Conservation (phyloP, 2,113 vertebrate genomes). For the Cinclus mexicanus region DNA sequence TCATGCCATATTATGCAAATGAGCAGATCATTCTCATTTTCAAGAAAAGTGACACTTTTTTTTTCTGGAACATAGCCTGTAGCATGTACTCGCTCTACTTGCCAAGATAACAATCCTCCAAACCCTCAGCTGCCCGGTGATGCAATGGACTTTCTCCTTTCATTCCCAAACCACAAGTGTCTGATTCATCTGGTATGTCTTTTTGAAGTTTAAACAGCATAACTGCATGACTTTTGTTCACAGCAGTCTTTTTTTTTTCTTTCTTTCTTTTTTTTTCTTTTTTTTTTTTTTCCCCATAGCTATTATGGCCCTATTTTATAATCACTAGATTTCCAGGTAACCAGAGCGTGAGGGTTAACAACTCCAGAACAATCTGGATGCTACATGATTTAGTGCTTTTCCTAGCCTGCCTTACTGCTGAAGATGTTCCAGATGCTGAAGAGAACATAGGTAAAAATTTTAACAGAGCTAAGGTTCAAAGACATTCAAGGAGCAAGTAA, state of each 20-base stretch:
- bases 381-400: not conserved
- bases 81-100: not conserved
- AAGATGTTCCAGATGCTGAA: not conserved
- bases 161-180: conserved; percentile 1
- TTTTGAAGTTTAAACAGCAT: not conserved
- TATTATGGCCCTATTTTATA: not conserved
- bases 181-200: not conserved
- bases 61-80: conserved; percentile 5
- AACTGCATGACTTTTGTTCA: not conserved
- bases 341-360: not conserved
- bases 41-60: conserved; percentile 5
- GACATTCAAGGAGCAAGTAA: not conserved
- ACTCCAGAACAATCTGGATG: not conserved
- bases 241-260: not conserved
- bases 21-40: conserved; percentile 20
- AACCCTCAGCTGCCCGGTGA: not conserved
- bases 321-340: not conserved
- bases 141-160: not conserved
- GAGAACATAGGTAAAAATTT: not conserved
- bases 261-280: not conserved
- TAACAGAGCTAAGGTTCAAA: not conserved
- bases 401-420: not conserved
- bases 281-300: not conserved
- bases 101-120: conserved; percentile 5
- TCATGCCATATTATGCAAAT: conserved; percentile 16